Evolutionary conservation across 1,140 invertebrate genomes (phyloP), one percentile per base, ranked within the genome.

Genomic region (Nasonia longicornis): DNA sequence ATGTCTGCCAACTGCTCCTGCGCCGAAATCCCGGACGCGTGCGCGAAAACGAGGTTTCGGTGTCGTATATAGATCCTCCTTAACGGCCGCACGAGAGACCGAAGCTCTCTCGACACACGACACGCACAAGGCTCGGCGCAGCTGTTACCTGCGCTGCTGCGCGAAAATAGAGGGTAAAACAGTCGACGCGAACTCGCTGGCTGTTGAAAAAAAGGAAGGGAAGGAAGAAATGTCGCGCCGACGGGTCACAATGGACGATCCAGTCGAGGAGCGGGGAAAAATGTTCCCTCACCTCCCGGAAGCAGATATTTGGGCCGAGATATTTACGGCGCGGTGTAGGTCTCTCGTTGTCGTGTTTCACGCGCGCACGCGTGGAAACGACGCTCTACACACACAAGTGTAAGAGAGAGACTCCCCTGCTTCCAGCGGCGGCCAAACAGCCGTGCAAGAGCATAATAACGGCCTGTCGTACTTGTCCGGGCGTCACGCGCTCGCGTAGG

Each of bases 21-120:
- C 66, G 66, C 22, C 35, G n/a, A 67, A 67, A 64, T 76, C 12
- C 2, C 12, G n/a, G 16, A 7, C 10, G 52, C 31, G 31, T 35
- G 31, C 31, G 3, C 3, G 31, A 35, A 78, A 78, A 70, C 45
- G 26, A 78, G 71, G 35, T 80, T 31, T 73, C 12, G 22, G 35
- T 72, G 29, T 58, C 48, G n/a, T 66, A 31, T 74, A 66, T 74
- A 66, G 35, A 75, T 80, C 42, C 58, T 80, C 11, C 72, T 80
- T 42, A 75, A 64, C 35, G 2, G 31, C 35, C 2, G 1, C 45
- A 16, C 45, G 38, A n/a, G 6, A 66, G 31, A 3, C 12, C n/a
- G 26, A 52, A 3, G 45, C 45, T 48, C 45, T 48, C 45, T 48
- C 14, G 45, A 48, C 45, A 48, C 12, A n/a, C 52, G 52, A 58